These are phyloP conservation scores for Rhynchopsitta pachyrhyncha DNA, from an alignment of 2,113 vertebrate genomes.

Conservation along the genomic window DNA sequence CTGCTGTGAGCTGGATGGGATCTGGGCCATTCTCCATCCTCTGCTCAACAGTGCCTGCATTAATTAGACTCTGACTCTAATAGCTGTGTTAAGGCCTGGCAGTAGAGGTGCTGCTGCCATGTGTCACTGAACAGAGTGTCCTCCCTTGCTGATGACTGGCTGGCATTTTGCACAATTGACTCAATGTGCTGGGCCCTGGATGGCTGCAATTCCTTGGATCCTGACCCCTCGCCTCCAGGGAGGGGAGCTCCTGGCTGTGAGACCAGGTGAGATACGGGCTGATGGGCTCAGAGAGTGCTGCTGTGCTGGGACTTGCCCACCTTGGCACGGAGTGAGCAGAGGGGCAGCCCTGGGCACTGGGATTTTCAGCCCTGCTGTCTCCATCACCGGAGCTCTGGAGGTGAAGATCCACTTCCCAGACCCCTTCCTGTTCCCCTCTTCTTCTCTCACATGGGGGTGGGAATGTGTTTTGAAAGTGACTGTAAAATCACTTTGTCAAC, in stretches of 20 bases:
- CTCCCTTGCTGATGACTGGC: not conserved
- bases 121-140: not conserved
- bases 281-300: not conserved
- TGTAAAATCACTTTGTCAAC: not conserved
- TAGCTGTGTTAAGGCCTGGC: not conserved
- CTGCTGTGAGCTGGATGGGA: not conserved
- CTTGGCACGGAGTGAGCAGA: accelerated
- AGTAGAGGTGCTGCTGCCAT: not conserved
- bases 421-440: not conserved
- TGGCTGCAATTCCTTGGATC: not conserved
- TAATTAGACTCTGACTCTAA: not conserved
- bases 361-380: accelerated
- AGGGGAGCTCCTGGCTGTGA: not conserved
- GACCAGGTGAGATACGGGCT: accelerated
- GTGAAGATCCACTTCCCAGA: no score
- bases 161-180: not conserved
- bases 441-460: accelerated
- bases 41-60: not conserved
- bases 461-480: not conserved
- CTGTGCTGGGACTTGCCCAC: accelerated
- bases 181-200: not conserved
- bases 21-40: not conserved
- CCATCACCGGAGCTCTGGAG: accelerated
- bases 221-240: not conserved
- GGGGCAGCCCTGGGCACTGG: not conserved